phyloP scores from a whole-genome alignment of 2,113 vertebrate genomes.

The Barnardius zonarius region DNA sequence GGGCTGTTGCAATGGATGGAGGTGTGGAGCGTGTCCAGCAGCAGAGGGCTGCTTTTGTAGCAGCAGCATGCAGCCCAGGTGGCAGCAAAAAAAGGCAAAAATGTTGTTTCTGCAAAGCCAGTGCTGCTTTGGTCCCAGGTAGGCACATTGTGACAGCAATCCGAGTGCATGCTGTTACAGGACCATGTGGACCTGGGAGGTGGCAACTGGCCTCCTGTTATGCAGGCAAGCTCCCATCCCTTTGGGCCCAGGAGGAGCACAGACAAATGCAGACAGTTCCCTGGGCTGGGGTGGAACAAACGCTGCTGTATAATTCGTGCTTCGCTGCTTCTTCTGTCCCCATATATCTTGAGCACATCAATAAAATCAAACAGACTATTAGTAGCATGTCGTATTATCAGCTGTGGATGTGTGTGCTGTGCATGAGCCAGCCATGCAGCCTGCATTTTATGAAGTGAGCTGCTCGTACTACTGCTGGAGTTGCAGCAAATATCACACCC shows the following conservation, averaged over 20 bases:
- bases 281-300: neutral
- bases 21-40: neutral
- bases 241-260: neutral
- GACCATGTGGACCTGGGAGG: neutral
- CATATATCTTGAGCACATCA: neutral
- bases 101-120: neutral
- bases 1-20: neutral
- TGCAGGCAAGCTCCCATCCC: neutral
- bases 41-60: neutral
- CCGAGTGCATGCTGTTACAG: neutral
- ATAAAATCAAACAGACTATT: constrained; percentile 50
- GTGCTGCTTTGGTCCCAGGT: neutral
- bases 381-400: neutral
- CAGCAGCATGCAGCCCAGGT: neutral
- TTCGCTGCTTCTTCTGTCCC: neutral
- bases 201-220: neutral
- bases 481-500: constrained; percentile 10
- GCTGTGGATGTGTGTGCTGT: neutral
- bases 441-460: constrained; percentile 13
- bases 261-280: neutral
- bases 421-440: constrained; percentile 14
- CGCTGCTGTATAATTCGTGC: neutral
- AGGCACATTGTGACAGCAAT: neutral
- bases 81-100: neutral
- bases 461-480: neutral